Evolutionary conservation across 2,888 invertebrate genomes (phyloP).

Genomic region (Pristionchus mayeri): DNA sequence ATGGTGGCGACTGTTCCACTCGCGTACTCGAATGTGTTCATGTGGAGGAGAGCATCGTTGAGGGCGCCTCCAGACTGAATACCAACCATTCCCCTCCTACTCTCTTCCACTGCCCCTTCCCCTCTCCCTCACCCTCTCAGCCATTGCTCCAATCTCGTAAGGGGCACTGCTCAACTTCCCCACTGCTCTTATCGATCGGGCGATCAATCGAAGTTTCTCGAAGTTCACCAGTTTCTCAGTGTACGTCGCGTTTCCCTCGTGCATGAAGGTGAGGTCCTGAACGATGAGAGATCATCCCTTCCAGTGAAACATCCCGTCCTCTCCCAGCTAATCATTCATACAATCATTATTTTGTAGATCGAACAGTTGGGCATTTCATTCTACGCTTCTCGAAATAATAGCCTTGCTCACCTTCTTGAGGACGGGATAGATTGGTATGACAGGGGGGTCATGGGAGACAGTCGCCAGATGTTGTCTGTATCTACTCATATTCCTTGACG

Average conservation of each 20-base stretch:
- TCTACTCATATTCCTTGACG: constrained; percentile 98
- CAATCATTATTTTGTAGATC: no score
- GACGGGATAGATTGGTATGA: constrained; percentile 81
- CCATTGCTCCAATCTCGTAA: constrained; percentile 76
- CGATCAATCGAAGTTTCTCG: constrained; percentile 97
- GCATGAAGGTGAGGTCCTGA: constrained; percentile 94
- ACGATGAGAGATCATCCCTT: constrained; percentile 49
- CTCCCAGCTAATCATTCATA: no score
- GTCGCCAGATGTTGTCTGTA: constrained; percentile 89
- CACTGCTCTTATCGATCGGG: constrained; percentile 86
- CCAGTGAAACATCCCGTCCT: no score
- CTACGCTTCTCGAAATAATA: no score
- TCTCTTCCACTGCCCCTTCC: not conserved
- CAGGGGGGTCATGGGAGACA: constrained; percentile 69
- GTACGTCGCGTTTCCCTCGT: constrained; percentile 87
- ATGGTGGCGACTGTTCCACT: constrained; percentile 70
- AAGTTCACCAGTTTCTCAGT: constrained; percentile 84
- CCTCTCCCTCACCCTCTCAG: constrained; percentile 57
- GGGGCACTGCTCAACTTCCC: constrained; percentile 94
- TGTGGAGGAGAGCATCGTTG: constrained; percentile 71
- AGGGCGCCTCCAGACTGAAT: constrained; percentile 62
- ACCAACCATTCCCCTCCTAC: not conserved
- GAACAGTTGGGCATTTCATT: no score
- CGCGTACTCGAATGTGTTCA: constrained; percentile 71
- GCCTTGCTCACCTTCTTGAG: constrained; percentile 77